Base-by-base conservation (phyloP, 2,888 invertebrate species). In the Molanna angustata region DNA sequence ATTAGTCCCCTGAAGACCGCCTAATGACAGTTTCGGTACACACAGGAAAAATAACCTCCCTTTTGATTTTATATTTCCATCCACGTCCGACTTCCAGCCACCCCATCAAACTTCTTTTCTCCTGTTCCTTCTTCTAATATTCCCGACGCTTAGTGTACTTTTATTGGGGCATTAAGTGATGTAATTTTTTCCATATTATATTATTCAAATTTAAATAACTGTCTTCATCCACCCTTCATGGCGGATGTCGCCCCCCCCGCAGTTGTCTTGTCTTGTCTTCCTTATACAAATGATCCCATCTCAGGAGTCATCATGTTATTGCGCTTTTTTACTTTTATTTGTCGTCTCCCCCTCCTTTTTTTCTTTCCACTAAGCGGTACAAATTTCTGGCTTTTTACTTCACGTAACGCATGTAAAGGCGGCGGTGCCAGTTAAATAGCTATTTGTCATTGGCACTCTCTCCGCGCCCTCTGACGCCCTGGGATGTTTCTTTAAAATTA, bases 121-220 rank as follows among this genome's bases (percentile, higher is more conserved):
- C n/a, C n/a, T n/a, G n/a, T 73, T 74, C 70, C 71, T 67, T 69
- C 69, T 66, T 71, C 69, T 76, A 76, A 76, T 76, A 74, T 75
- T 67, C 66, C 69, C 65, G 72, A 74, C 76, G 76, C 76, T 77
- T 76, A 76, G 75, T 76, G 74, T 74, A 76, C 76, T 77, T 77
- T 77, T 77, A 77, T 77, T 76, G 74, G 69, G 74, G 76, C 73
- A 77, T 77, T 78, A 78, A 78, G 76, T 76, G 77, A 76, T 75
- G 76, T 78, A 77, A 76, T 78, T 78, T 78, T 60, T 77, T 76
- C 70, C 75, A 74, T 76, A 75, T 77, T 75, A 77, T 77, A 76
- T 76, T 77, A 77, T 77, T 77, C 74, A 78, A 78, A 78, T 78
- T 78, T 78, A 76, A 78, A 77, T 78, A 77, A 78, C 77, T 78